A percentile compares a stretch with the other conserved stretches of the same genome.
phyloP scores from a whole-genome alignment of 2,797 vertebrate genomes.

The Cynodonichthys magdalenae region DNA sequence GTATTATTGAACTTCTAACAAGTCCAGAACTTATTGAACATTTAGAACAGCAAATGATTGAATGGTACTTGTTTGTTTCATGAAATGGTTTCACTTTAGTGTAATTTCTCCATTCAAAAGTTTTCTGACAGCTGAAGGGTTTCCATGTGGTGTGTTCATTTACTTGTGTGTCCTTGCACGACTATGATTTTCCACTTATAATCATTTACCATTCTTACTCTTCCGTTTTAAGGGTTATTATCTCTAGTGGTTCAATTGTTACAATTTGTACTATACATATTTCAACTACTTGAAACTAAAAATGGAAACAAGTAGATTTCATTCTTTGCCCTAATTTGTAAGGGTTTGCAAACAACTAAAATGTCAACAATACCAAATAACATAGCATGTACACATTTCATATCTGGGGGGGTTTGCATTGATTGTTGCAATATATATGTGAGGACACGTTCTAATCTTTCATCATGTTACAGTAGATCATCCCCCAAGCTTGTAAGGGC shows the following conservation, averaged over 20 bases:
- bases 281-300: neutral
- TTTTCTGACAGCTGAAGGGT: neutral
- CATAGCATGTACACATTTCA: neutral
- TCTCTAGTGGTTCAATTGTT: neutral
- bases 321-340: too few relatives aligned
- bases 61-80: neutral
- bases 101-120: neutral
- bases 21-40: neutral
- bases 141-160: neutral
- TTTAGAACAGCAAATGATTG: neutral
- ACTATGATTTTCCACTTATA: neutral
- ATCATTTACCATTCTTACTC: neutral
- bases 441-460: neutral
- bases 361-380: neutral
- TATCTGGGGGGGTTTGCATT: neutral
- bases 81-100: neutral
- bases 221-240: neutral
- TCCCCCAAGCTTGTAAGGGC: neutral
- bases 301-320: neutral
- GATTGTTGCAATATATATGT: neutral
- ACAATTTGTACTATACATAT: too few relatives aligned
- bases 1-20: neutral
- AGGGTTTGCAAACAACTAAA: neutral
- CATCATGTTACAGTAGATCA: neutral
- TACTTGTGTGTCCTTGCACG: constrained; percentile 15